A percentile compares a stretch with the other conserved stretches of the same genome.
phyloP scores from a whole-genome alignment of 2,888 invertebrate species.

The Brachyopa scutellaris region DNA sequence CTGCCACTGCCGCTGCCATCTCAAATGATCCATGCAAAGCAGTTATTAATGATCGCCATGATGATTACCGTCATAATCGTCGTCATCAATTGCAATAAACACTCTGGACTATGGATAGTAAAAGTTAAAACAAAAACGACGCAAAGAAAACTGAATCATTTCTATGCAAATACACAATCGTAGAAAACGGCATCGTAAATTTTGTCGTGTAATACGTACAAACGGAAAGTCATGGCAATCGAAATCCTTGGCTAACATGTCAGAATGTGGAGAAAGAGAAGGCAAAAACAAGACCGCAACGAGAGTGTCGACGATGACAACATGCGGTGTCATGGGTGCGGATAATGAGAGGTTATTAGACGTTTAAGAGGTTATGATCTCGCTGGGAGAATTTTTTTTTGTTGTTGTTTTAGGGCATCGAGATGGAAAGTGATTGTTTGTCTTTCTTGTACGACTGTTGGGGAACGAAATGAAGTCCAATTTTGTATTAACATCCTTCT shows the following conservation, averaged over 20 bases:
- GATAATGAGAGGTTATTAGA: slow-evolving; percentile 55
- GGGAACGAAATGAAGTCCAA: too few relatives aligned
- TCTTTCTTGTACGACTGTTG: too few relatives aligned
- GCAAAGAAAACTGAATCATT: slow-evolving; percentile 19
- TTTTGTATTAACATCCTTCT: too few relatives aligned
- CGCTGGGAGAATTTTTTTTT: not conserved
- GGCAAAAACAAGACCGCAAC: slow-evolving; percentile 50
- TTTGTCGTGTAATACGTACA: slow-evolving; percentile 15
- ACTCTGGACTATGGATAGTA: slow-evolving; percentile 24
- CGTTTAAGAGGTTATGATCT: slow-evolving; percentile 39
- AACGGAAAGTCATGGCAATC: slow-evolving; percentile 54
- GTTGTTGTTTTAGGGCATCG: slow-evolving; percentile 1
- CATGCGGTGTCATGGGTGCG: slow-evolving; percentile 35
- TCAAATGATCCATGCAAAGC: slow-evolving; percentile 66
- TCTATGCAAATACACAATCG: slow-evolving; percentile 17
- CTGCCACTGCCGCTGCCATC: slow-evolving; percentile 13
- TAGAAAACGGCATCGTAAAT: slow-evolving; percentile 61
- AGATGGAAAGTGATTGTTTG: slow-evolving; percentile 19
- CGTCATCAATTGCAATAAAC: slow-evolving; percentile 63
- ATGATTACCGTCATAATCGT: slow-evolving; percentile 57
- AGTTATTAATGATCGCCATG: slow-evolving; percentile 61
- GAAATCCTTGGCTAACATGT: slow-evolving; percentile 39
- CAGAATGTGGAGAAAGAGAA: slow-evolving; percentile 17
- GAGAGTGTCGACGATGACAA: slow-evolving; percentile 17
- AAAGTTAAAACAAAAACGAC: not conserved